Evolutionary conservation across 2,113 vertebrate species (phyloP).

Genomic region (Brienomyrus brachyistius): DNA sequence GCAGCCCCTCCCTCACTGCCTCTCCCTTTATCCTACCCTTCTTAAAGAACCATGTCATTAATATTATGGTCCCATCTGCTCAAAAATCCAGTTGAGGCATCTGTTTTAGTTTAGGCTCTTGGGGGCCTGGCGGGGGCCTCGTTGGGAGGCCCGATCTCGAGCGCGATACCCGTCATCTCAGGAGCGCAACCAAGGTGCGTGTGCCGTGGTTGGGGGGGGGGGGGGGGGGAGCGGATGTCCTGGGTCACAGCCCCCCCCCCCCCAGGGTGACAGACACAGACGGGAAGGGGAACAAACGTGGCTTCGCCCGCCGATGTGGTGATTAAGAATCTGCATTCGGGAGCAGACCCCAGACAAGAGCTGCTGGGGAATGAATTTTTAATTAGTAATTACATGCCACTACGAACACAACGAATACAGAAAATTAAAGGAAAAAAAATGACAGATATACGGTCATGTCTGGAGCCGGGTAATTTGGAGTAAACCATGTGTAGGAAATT

Average conservation of each 20-base stretch:
- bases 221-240: background rate
- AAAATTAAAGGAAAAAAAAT: background rate
- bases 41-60: conserved; percentile 49
- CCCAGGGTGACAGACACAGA: background rate
- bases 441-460: background rate
- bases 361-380: background rate
- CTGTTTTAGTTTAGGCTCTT: conserved; percentile 61
- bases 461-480: background rate
- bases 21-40: background rate
- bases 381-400: conserved; percentile 6
- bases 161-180: background rate
- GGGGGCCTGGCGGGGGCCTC: conserved; percentile 51
- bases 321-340: background rate
- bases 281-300: background rate
- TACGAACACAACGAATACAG: background rate
- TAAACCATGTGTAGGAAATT: background rate
- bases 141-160: background rate
- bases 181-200: background rate
- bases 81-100: conserved; percentile 51
- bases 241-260: background rate
- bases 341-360: background rate
- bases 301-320: background rate
- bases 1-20: background rate
- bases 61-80: conserved; percentile 64
- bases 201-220: background rate